These are phyloP conservation scores for Drosophila nebulosa DNA, from an alignment of 1,140 invertebrate genomes.

Conservation along the genomic window DNA sequence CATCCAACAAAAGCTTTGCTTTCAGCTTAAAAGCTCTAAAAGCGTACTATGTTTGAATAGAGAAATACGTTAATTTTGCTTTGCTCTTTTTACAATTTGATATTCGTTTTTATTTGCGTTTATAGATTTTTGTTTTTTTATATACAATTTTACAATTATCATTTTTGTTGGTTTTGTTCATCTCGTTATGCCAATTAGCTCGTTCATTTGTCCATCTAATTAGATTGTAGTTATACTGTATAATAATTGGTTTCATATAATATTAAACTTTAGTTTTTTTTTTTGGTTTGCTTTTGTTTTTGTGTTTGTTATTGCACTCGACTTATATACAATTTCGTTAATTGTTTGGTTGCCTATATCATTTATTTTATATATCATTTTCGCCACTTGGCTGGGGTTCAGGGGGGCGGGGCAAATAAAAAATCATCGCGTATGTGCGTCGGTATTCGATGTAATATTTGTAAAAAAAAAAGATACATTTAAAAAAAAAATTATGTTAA, in stretches of 20 bases:
- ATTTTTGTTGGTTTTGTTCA: slow-evolving; percentile 24
- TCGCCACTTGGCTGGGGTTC: not conserved
- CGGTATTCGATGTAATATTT: not conserved
- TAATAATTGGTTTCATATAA: slow-evolving; percentile 27
- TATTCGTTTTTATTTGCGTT: slow-evolving; percentile 62
- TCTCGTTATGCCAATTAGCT: slow-evolving; percentile 46
- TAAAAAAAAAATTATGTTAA: not conserved
- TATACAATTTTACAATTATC: slow-evolving; percentile 71
- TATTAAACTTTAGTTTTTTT: slow-evolving; percentile 37
- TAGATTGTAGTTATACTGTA: slow-evolving; percentile 30
- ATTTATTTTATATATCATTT: not conserved
- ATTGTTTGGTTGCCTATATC: not conserved
- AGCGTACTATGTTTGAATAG: not conserved
- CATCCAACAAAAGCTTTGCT: not conserved
- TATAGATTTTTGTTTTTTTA: slow-evolving; percentile 71
- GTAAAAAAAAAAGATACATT: not conserved
- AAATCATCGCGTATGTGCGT: not conserved
- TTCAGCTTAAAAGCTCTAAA: not conserved
- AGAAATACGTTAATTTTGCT: not conserved
- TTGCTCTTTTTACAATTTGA: slow-evolving; percentile 56
- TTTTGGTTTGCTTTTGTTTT: too few species aligned
- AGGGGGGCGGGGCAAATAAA: too few species aligned
- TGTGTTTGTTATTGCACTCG: slow-evolving; percentile 52
- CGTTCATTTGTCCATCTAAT: slow-evolving; percentile 45
- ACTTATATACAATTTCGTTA: slow-evolving; percentile 35